phyloP scores from a whole-genome alignment of 1,140 invertebrate species.

The Diuraphis noxia region DNA sequence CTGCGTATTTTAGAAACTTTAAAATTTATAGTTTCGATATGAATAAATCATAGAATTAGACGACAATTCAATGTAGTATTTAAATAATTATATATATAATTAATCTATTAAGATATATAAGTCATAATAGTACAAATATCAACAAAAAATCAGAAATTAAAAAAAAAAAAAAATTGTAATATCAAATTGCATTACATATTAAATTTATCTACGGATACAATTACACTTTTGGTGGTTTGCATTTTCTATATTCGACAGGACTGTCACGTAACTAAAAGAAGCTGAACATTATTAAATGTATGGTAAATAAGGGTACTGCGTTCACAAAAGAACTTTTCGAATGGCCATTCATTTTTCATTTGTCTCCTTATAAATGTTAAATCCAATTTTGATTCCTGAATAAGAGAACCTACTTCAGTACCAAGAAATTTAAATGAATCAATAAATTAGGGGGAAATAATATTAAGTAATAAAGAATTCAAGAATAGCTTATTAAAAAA shows the following conservation, averaged over 20 bases:
- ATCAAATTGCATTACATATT: background rate
- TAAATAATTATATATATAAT: too few relatives aligned
- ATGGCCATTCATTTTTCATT: slow-evolving; percentile 28
- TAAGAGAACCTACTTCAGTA: background rate
- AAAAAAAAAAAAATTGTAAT: too few relatives aligned
- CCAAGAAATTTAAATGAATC: background rate
- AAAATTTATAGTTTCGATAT: background rate
- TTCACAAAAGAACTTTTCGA: slow-evolving; percentile 19
- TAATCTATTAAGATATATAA: too few relatives aligned
- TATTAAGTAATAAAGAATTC: background rate
- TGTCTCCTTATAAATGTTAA: background rate
- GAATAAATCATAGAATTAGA: too few relatives aligned
- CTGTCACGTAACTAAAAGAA: slow-evolving; percentile 14
- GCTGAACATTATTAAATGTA: slow-evolving; percentile 22
- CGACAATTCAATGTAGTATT: too few relatives aligned
- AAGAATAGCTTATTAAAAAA: background rate
- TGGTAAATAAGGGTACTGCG: background rate
- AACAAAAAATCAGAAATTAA: too few relatives aligned
- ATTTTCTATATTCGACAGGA: slow-evolving; percentile 24
- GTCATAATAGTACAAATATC: too few relatives aligned
- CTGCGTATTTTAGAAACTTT: background rate
- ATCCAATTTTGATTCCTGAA: slow-evolving; percentile 24
- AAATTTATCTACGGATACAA: background rate
- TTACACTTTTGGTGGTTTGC: background rate
- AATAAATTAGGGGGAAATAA: background rate